phyloP scores from a whole-genome alignment of 2,888 invertebrate genomes.

The Exephanes ischioxanthus region DNA sequence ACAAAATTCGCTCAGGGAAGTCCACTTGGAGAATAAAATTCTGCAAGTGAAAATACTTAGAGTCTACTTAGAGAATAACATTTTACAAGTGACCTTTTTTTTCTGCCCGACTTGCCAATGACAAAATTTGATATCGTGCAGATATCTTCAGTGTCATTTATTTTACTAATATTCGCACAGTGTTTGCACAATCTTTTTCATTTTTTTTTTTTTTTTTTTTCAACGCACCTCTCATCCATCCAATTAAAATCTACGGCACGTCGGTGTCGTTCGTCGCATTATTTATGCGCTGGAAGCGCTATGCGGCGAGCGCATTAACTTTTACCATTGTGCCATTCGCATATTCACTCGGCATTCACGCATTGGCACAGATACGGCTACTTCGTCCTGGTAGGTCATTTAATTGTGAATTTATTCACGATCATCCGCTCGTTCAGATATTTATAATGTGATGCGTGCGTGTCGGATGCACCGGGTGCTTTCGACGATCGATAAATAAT shows the following conservation, averaged over 20 bases:
- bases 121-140: too few relatives aligned
- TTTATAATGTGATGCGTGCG: conserved; percentile 10
- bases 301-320: conserved; percentile 5
- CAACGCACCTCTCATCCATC: conserved; percentile 4
- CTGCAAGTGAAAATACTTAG: too few relatives aligned
- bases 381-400: conserved; percentile 27
- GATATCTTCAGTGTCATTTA: too few relatives aligned
- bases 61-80: too few relatives aligned
- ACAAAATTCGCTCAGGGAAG: too few relatives aligned
- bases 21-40: too few relatives aligned
- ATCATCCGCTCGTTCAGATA: background rate
- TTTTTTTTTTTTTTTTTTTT: conserved; percentile 20
- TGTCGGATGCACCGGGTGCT: conserved; percentile 13
- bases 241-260: conserved; percentile 11
- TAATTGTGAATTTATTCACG: conserved; percentile 19
- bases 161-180: conserved; percentile 34
- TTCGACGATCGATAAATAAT: conserved; percentile 55
- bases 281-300: conserved; percentile 15
- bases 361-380: conserved; percentile 61
- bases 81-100: too few relatives aligned
- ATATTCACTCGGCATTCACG: conserved; percentile 47
- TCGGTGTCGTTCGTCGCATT: background rate
- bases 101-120: too few relatives aligned
- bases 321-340: conserved; percentile 17
- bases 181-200: conserved; percentile 16